phyloP scores from a whole-genome alignment of 1,140 invertebrate genomes.

The Idris sp. region DNA sequence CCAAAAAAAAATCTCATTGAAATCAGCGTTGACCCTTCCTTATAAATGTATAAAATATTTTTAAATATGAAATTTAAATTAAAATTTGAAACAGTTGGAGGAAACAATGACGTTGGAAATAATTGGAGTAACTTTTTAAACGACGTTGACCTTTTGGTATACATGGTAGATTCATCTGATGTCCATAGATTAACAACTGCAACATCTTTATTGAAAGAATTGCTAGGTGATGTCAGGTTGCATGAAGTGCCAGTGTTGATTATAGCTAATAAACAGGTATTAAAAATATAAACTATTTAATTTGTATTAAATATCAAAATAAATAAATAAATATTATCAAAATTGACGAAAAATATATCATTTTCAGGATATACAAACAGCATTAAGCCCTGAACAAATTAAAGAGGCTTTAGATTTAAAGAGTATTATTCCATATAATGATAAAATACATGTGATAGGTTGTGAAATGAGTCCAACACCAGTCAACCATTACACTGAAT shows the following conservation, averaged over 20 bases:
- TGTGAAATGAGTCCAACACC: slow-evolving; percentile 68
- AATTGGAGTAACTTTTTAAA: slow-evolving; percentile 78
- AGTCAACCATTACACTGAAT: slow-evolving; percentile 41
- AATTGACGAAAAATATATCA: slow-evolving; percentile 12
- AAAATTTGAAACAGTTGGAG: too few relatives aligned
- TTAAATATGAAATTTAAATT: too few relatives aligned
- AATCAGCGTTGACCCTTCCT: too few relatives aligned
- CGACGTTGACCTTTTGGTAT: slow-evolving; percentile 77
- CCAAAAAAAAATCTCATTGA: too few relatives aligned
- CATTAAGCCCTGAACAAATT: slow-evolving; percentile 69
- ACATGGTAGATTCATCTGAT: slow-evolving; percentile 77
- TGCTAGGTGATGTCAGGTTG: slow-evolving; percentile 73
- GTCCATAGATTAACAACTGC: slow-evolving; percentile 67
- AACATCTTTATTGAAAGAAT: slow-evolving; percentile 71
- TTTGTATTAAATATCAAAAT: slow-evolving; percentile 1
- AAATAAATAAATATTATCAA: slow-evolving; percentile 6
- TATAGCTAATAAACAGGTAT: slow-evolving; percentile 77
- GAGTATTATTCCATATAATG: slow-evolving; percentile 71
- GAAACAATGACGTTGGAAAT: slow-evolving; percentile 69
- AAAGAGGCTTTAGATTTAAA: slow-evolving; percentile 73
- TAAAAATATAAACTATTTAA: too few relatives aligned
- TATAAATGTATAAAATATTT: too few relatives aligned
- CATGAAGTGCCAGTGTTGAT: slow-evolving; percentile 73
- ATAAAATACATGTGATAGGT: slow-evolving; percentile 73
- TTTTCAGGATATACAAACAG: slow-evolving; percentile 69